Base-by-base conservation (phyloP, 1,140 invertebrate genomes). In the Drosophila punjabiensis region DNA sequence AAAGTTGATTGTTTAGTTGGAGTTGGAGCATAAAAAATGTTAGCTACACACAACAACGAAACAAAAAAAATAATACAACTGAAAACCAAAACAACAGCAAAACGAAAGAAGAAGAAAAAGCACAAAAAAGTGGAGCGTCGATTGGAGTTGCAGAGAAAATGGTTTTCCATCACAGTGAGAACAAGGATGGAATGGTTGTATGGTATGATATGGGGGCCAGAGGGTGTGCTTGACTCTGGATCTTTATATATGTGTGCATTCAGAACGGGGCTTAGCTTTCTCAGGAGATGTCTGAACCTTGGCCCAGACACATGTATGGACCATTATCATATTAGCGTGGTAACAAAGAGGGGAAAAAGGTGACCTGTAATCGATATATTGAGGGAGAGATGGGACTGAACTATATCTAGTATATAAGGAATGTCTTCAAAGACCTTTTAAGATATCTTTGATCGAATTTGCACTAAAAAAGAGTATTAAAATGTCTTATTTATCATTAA, bases 1-100 rank as follows among this genome's bases (percentile, higher is more conserved):
- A 90, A 90, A 90, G 86, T 90, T 90, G 86, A 90, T 90, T 90
- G 86, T 90, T 90, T 90, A 90, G 86, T 90, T 90, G 86, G 81
- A 90, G 86, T 90, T 90, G 86, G 84, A 90, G 86, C 86, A 89
- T 84, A 88, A 88, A 80, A 83, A 81, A 87, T 86, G 82, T 76
- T 85, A 80, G 68, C 82, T 85, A 74, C 70, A 76, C 70, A 76
- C 64, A 76, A 75, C 70, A 55, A 56, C 69, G 59, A 75, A 61
- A 24, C 1, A 24, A 24, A 75, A 61, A 74, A 41, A 52, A 52
- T 52, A 52, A 52, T 11, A 30, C 48, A 52, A 52, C 28, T 28
- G 9, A 30, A 62, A 75, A 48, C 37, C 59, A 64, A 63, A 63
- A 47, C 30, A 76, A 56, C 69, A 53, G 64, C 63, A 28, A 30